Conservation (phyloP, 2,113 vertebrate genomes). For the Phoxinus phoxinus region DNA sequence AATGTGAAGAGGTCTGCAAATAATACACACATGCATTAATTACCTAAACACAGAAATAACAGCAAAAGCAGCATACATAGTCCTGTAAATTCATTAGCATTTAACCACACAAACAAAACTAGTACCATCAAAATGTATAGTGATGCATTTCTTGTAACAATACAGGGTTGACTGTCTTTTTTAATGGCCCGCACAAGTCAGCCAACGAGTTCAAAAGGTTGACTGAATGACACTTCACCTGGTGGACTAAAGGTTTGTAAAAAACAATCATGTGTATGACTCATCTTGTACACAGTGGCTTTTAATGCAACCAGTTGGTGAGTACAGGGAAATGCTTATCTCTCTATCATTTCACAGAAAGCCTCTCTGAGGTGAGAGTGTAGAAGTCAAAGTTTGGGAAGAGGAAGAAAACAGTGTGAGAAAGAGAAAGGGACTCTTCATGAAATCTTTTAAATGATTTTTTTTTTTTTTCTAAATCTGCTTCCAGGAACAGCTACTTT, state of each 20-base stretch:
- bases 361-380: conserved; percentile 33
- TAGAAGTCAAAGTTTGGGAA: conserved; percentile 41
- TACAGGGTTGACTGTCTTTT: neutral
- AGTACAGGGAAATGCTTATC: conserved; percentile 58
- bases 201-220: neutral
- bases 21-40: conserved; percentile 5
- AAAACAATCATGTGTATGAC: conserved; percentile 48
- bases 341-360: conserved; percentile 54
- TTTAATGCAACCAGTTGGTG: conserved; percentile 44
- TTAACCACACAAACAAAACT: neutral
- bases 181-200: neutral
- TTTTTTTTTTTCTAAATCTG: conserved; percentile 60
- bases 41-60: neutral
- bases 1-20: conserved; percentile 85
- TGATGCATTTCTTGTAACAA: neutral
- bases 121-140: neutral
- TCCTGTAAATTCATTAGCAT: neutral
- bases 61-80: neutral
- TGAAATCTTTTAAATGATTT: conserved; percentile 54
- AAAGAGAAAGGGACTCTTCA: conserved; percentile 42
- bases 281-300: conserved; percentile 48
- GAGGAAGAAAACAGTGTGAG: conserved; percentile 47
- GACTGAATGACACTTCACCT: conserved; percentile 32
- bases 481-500: conserved; percentile 78
- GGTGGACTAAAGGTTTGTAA: conserved; percentile 45